phyloP scores from a whole-genome alignment of 1,140 invertebrate genomes.

The Aphidius ervi region DNA sequence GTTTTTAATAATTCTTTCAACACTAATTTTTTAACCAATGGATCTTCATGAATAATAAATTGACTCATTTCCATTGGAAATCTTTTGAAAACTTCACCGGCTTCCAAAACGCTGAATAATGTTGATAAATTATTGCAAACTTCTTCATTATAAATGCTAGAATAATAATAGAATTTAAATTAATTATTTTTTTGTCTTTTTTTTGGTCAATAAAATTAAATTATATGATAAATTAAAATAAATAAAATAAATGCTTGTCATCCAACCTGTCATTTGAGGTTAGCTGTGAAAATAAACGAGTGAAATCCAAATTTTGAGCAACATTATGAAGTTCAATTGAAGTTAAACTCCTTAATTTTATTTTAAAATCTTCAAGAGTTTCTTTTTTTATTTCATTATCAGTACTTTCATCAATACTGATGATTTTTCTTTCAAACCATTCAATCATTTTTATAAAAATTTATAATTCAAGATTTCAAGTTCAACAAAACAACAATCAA shows the following conservation, averaged over 20 bases:
- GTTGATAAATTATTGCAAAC: conserved; percentile 49
- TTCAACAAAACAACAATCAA: too few species aligned
- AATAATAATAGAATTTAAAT: conserved; percentile 25
- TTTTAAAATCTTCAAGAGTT: conserved; percentile 39
- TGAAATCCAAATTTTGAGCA: conserved; percentile 34
- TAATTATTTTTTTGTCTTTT: background rate
- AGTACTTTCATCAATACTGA: conserved; percentile 27
- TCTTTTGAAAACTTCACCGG: conserved; percentile 41
- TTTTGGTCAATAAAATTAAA: background rate
- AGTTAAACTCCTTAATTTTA: conserved; percentile 33
- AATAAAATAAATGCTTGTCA: conserved; percentile 24
- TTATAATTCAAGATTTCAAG: too few species aligned
- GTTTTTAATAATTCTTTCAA: conserved; percentile 47
- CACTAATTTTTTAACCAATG: conserved; percentile 39
- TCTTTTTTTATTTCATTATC: conserved; percentile 32
- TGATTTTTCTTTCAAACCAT: conserved; percentile 38
- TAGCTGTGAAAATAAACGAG: conserved; percentile 38
- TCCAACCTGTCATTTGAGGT: conserved; percentile 47
- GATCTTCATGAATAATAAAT: conserved; percentile 44
- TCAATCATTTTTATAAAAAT: conserved; percentile 19
- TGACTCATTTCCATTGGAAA: conserved; percentile 43
- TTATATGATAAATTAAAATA: conserved; percentile 5
- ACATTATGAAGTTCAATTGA: conserved; percentile 32
- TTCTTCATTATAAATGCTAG: conserved; percentile 46
- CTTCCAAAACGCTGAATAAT: conserved; percentile 41